phyloP scores from a whole-genome alignment of 2,888 invertebrate genomes.

The Gibbula magus region DNA sequence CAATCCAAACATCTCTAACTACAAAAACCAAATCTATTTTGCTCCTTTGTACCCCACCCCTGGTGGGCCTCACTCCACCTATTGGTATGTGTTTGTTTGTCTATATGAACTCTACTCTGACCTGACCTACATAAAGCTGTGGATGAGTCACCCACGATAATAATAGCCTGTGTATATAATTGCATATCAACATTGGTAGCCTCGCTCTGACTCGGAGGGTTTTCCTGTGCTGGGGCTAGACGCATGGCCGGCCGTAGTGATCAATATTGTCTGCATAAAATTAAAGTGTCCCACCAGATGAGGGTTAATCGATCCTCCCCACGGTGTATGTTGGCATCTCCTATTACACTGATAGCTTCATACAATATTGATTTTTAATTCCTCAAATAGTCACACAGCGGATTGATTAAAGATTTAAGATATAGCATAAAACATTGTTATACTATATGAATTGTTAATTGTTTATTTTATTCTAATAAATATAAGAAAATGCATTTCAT shows the following conservation, averaged over 20 bases:
- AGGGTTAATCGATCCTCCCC: not conserved
- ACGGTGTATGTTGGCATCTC: not conserved
- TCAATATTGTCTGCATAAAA: conserved; percentile 11
- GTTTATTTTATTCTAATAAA: too few relatives aligned
- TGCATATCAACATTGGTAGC: conserved; percentile 1
- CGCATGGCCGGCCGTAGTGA: not conserved
- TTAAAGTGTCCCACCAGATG: not conserved
- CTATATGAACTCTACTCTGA: not conserved
- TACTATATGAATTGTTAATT: too few relatives aligned
- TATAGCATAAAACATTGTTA: too few relatives aligned
- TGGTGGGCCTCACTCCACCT: not conserved
- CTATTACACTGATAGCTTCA: not conserved
- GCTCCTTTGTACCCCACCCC: not conserved
- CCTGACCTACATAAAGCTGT: not conserved
- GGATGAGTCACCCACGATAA: not conserved
- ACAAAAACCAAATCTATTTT: too few relatives aligned
- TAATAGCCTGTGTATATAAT: conserved; percentile 2
- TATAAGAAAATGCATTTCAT: too few relatives aligned
- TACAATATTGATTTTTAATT: not conserved
- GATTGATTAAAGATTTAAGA: too few relatives aligned
- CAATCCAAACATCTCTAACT: too few relatives aligned
- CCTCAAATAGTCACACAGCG: not conserved
- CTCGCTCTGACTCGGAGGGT: not conserved
- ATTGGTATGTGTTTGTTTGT: conserved; percentile 10
- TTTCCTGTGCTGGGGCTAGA: not conserved